Conservation (phyloP, 2,797 vertebrate genomes). For the Adelosebastes latens region DNA sequence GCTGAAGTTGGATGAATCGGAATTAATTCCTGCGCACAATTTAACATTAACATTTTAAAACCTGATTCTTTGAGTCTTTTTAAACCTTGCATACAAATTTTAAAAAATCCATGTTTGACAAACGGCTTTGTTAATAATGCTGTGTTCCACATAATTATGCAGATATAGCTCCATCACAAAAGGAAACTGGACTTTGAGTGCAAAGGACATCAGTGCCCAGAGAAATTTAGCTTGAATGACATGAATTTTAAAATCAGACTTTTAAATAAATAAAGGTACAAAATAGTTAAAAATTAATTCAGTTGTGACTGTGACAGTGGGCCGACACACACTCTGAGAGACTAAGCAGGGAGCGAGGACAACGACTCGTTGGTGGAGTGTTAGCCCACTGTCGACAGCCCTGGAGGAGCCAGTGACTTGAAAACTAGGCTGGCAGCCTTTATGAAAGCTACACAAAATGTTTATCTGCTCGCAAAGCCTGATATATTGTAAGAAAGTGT, state of each 20-base stretch:
- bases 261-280: not conserved
- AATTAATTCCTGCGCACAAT: not conserved
- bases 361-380: not conserved
- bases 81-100: not conserved
- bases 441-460: not conserved
- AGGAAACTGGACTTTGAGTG: not conserved
- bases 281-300: not conserved
- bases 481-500: not conserved
- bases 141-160: not conserved
- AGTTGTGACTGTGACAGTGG: not conserved
- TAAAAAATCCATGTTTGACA: not conserved
- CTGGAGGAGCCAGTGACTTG: not conserved
- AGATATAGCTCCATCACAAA: not conserved
- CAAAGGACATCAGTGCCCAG: not conserved
- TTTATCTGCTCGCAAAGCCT: not conserved
- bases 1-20: not conserved
- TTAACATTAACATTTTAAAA: not conserved
- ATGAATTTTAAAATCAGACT: not conserved
- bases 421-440: not conserved
- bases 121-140: not conserved
- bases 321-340: not conserved
- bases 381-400: not conserved
- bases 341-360: not conserved
- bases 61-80: not conserved
- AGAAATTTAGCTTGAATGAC: not conserved